Evolutionary conservation across 2,113 vertebrate species (phyloP), one percentile per base, ranked within the genome.

Genomic region (Ameiurus melas): DNA sequence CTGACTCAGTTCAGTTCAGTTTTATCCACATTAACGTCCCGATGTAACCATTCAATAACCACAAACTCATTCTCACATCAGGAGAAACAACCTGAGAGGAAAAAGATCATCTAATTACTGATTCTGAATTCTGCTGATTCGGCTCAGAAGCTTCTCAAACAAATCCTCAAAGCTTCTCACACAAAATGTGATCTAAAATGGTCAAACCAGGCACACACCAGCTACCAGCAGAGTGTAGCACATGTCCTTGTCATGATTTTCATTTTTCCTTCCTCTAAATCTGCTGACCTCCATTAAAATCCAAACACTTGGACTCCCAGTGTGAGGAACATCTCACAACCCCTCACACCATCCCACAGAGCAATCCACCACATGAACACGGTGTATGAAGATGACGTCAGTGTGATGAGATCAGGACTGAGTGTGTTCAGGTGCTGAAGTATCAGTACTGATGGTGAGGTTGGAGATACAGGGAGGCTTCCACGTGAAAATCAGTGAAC

Each of bases 1-100:
- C 86, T 89, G 84, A 91, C 88, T 91, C 88, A 47, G 93, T n/a
- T n/a, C n/a, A n/a, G 91, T 81, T 66, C 58, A 88, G 87, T 79
- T 88, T 84, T 30, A 85, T 87, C 13, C 75, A 51, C 78, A 70
- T 84, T 91, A 91, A 92, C 90, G 89, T 90, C 87, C 85, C 27
- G 7, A 14, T 70, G 80, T 83, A 58, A 73, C 88, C 75, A 81
- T 62, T 17, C 33, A 68, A 43, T 14, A 0, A 25, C 60, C 53
- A n/a, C 55, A 51, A 85, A 60, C 73, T 80, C 2, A 36, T 53
- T 86, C 81, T 79, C 51, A 39, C 16, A 66, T 71, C 85, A 73
- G 62, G 53, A 51, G 1, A 6, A 51, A 83, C 30, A 58, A 30
- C 60, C 53, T 8, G 16, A n/a, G 57, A 27, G 20, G 78, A 83